Base-by-base conservation (phyloP, 2,888 invertebrate genomes). In the Caenorhabditis afra region DNA sequence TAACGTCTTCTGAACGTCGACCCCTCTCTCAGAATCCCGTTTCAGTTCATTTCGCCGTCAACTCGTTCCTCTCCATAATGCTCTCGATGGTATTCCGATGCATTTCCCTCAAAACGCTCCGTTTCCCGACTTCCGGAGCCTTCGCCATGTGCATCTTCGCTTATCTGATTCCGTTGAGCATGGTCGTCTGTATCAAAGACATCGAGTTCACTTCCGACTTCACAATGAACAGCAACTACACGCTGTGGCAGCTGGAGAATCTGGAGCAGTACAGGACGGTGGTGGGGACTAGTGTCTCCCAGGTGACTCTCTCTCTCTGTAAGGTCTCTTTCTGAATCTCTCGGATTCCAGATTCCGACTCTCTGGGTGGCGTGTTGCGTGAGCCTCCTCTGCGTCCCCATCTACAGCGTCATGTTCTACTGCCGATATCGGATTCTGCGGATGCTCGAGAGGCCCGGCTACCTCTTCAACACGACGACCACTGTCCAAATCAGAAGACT, bases 41-140 rank as follows among this genome's bases (percentile, higher is more conserved):
- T 79, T 18, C 74, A 79, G 79, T 79, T 14, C 79, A 79, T 29
- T 79, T 79, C 50, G 79, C 74, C 7, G 74, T 79, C 44, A 79
- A 79, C 59, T 79, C 79, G 2, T 79, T 79, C 45, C 39, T 79
- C 8, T 79, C 79, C 11, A 79, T 79, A 0, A 79, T 79, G 79
- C 39, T 79, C 20, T 79, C 79, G 14, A 79, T 79, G 79, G 59
- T 79, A 3, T 79, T 79, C 44, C 79, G 79, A 18, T 67, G 67
- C 23, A 73, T 79, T 18, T 68, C 79, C 2, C 59, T 79, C 11
- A 62, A 66, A 45, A 74, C 79, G 8, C 49, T 79, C 0, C 57
- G 79, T 3, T 79, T 79, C 20, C 79, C 79, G 35, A 74, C 74
- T 10, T 79, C 74, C 35, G 79, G 70, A 37, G 79, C 79, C 16